Conservation (phyloP, 1,140 invertebrate species). For the Subanguina moxae region DNA sequence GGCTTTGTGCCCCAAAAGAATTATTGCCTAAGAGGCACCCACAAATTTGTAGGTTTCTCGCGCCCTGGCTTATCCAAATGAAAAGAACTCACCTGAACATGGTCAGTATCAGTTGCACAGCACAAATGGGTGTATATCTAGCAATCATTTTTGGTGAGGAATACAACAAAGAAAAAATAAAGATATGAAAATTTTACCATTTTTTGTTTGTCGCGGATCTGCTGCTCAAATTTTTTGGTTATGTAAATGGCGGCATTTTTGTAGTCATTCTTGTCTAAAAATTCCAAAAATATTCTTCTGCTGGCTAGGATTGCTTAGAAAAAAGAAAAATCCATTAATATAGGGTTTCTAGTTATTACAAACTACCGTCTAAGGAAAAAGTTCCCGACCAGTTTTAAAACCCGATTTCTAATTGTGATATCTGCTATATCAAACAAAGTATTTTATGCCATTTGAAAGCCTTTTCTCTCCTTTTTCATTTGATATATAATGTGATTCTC, state of each 20-base stretch:
- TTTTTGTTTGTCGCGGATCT: constrained; percentile 29
- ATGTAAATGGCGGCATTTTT: constrained; percentile 36
- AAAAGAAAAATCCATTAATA: too few species aligned
- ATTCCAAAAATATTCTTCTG: neutral
- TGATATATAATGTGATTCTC: too few species aligned
- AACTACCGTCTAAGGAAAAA: too few species aligned
- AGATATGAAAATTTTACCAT: constrained; percentile 16
- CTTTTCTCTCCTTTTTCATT: too few species aligned
- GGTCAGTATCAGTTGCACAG: constrained; percentile 33
- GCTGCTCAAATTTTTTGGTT: constrained; percentile 34
- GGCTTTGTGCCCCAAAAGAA: too few species aligned
- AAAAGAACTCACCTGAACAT: constrained; percentile 14
- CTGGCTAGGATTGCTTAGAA: neutral
- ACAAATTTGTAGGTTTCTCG: too few species aligned
- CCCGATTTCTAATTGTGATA: too few species aligned
- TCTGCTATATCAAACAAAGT: too few species aligned
- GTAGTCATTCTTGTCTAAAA: constrained; percentile 42
- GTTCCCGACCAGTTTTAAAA: too few species aligned
- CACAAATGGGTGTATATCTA: constrained; percentile 16
- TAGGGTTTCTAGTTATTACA: too few species aligned
- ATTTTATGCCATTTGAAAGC: too few species aligned
- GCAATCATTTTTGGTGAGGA: neutral
- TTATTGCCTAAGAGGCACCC: neutral
- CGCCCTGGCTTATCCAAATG: constrained; percentile 27
- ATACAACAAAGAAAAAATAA: constrained; percentile 11